Conservation (phyloP, 2,888 invertebrate genomes). For the Euzophera pinguis region DNA sequence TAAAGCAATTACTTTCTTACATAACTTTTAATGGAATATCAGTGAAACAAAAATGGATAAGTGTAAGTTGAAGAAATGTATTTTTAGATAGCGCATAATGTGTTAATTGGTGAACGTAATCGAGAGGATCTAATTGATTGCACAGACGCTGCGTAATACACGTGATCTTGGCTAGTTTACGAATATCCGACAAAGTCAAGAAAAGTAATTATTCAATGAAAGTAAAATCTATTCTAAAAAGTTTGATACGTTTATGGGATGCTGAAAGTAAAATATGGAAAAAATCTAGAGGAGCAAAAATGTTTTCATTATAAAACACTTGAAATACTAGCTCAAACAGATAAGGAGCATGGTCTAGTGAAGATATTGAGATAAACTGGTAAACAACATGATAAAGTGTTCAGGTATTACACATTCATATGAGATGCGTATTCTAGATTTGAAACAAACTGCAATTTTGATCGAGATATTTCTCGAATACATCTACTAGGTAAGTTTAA, state of each 20-base stretch:
- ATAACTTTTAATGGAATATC: no score
- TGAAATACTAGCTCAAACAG: conserved; percentile 3
- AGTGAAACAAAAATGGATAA: background rate
- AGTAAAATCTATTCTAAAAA: no score
- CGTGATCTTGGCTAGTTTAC: background rate
- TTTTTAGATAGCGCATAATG: conserved; percentile 18
- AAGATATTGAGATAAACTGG: conserved; percentile 4
- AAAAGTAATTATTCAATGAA: no score
- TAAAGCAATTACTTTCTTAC: no score
- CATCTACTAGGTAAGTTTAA: background rate
- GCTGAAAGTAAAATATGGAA: background rate
- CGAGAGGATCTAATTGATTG: conserved; percentile 41
- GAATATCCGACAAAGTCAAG: no score
- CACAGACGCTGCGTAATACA: conserved; percentile 25
- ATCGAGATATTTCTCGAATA: background rate
- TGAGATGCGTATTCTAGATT: background rate
- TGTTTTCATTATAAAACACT: background rate
- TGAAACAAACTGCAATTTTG: background rate
- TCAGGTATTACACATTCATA: background rate
- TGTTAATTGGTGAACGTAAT: conserved; percentile 41
- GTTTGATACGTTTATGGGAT: no score
- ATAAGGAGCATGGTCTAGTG: background rate
- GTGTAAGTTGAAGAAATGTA: background rate
- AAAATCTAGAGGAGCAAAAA: background rate
- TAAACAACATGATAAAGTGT: conserved; percentile 5